Evolutionary conservation across 2,797 vertebrate species (phyloP).

Genomic region (Dicrostonyx torquatus): DNA sequence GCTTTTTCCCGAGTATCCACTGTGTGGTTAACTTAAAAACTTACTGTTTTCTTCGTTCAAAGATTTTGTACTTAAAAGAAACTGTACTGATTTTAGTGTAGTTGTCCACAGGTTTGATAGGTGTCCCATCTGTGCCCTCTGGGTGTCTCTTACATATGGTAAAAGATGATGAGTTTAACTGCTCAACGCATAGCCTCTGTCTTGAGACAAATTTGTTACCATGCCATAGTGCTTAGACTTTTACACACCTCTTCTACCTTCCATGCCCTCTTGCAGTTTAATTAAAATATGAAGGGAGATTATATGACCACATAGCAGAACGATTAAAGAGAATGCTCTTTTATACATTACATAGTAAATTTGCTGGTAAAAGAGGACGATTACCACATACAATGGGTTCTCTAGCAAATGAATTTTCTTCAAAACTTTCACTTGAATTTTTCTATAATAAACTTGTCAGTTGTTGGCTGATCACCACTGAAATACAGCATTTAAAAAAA

Average conservation of each 20-base stretch:
- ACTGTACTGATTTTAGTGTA: background rate
- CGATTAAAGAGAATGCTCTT: background rate
- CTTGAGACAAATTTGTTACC: background rate
- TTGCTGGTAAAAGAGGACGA: conserved; percentile 24
- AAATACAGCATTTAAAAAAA: conserved; percentile 25
- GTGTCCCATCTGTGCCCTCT: background rate
- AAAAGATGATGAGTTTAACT: background rate
- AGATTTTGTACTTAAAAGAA: background rate
- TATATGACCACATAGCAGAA: background rate
- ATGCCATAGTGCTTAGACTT: background rate
- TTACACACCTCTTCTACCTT: background rate
- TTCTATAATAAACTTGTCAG: conserved; percentile 13
- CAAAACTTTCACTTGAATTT: background rate
- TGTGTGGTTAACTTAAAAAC: background rate
- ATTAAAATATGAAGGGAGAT: background rate
- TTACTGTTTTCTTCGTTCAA: conserved; percentile 3
- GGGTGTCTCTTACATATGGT: background rate
- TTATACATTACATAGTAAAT: background rate
- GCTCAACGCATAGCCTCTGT: background rate
- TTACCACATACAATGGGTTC: background rate
- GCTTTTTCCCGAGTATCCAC: background rate
- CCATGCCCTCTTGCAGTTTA: background rate
- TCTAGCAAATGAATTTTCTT: background rate
- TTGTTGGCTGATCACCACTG: background rate
- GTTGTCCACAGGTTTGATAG: background rate